Conservation (phyloP, 2,113 vertebrate species). For the Chelonoidis abingdonii region DNA sequence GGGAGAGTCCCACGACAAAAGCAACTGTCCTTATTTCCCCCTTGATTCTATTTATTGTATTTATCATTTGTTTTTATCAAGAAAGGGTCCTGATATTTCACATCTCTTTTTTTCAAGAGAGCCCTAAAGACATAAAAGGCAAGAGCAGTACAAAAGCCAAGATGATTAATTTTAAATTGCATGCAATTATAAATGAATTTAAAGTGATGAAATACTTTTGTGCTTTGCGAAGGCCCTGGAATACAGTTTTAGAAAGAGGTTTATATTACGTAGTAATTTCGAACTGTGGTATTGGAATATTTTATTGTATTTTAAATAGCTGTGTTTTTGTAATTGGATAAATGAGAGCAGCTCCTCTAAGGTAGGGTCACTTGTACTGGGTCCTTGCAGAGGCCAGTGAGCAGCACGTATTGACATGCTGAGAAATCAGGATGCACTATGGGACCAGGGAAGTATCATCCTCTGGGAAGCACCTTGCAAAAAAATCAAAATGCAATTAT, state of each 20-base stretch:
- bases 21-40: background rate
- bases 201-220: background rate
- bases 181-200: background rate
- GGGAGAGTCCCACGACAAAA: no score
- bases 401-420: background rate
- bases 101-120: background rate
- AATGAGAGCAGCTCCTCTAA: background rate
- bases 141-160: background rate
- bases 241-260: background rate
- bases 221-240: background rate
- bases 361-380: background rate
- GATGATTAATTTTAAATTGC: background rate
- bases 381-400: background rate
- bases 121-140: background rate
- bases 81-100: background rate
- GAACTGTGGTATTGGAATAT: background rate
- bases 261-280: background rate
- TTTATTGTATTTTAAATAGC: background rate
- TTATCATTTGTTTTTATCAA: background rate
- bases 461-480: background rate
- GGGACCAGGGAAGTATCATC: background rate
- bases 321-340: background rate
- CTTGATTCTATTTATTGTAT: background rate
- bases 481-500: background rate
- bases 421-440: background rate